Base-by-base conservation (phyloP, 2,888 invertebrate genomes). In the Palloptera scutellata region DNA sequence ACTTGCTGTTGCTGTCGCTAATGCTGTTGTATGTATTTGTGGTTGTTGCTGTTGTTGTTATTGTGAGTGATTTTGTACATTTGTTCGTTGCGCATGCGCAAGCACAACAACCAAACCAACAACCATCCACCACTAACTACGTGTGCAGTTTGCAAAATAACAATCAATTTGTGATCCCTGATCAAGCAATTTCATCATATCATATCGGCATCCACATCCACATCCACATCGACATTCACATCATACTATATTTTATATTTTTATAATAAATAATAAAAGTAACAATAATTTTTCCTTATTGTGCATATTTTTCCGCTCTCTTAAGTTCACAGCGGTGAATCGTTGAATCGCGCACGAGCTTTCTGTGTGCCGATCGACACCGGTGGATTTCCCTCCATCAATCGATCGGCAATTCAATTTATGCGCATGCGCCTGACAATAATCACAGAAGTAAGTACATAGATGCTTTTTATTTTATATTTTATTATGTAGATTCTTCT, bases 161-260 rank as follows among this genome's bases (percentile, higher is more conserved):
- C 81, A 82, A 81, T 82, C 81, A 82, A 82, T 82, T 82, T 82
- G 81, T 81, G 78, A 78, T 80, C 81, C 78, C 81, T 81, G 81
- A 81, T 81, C 81, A 81, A 81, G 79, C 78, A 79, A 80, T 81
- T 77, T 76, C 75, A 78, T 80, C 78, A 78, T 74, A 70, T 74
- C 68, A 17, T 55, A 66, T 42, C 45, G 30, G 6, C 30, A 30
- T 30, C 30, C 30, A 30, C 30, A 30, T 30, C 30, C 30, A 30
- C 30, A 30, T 30, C 30, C 30, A 30, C 30, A 30, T 30, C n/a
- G 3, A 30, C 30, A 30, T 30, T 6, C 30, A 30, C 30, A 30
- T 30, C 30, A 30, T 30, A 30, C 6, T 30, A 30, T 30, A 30
- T 30, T 6, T 30, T 30, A 30, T 30, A 30, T 30, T 30, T 30